phyloP scores from a whole-genome alignment of 2,113 vertebrate species.

The Etheostoma spectabile region DNA sequence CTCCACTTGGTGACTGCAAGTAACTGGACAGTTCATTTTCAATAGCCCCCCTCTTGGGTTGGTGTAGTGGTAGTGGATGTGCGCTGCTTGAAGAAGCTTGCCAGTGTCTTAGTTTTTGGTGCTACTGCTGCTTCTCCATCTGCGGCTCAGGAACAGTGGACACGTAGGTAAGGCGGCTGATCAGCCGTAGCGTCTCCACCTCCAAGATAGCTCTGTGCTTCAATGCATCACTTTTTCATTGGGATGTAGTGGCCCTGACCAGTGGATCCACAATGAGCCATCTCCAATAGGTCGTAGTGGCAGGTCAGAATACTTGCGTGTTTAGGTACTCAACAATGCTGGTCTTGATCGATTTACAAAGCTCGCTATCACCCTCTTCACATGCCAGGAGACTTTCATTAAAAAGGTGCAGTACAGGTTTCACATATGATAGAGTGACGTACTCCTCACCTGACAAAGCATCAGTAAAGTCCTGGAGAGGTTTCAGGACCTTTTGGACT shows the following conservation, averaged over 20 bases:
- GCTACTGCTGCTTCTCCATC: background rate
- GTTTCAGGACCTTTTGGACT: conserved; percentile 4
- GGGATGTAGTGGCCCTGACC: conserved; percentile 1
- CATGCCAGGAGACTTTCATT: background rate
- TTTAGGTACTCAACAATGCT: background rate
- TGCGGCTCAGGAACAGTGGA: background rate
- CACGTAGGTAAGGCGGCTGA: background rate
- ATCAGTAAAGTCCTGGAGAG: background rate
- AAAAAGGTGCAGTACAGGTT: background rate
- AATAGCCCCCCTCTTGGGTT: background rate
- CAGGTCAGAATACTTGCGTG: background rate
- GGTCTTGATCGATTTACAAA: background rate
- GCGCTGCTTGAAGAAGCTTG: background rate
- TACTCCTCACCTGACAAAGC: background rate
- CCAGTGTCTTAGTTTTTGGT: background rate
- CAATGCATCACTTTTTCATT: background rate
- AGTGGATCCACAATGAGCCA: background rate
- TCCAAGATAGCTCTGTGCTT: conserved; percentile 10
- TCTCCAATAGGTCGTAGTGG: background rate
- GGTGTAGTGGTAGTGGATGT: background rate
- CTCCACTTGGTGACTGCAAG: background rate
- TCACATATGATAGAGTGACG: background rate
- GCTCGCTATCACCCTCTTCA: background rate
- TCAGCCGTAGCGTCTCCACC: background rate
- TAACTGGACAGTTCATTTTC: background rate